These are phyloP conservation scores for Colletes latitarsis DNA, from an alignment of 1,140 invertebrate genomes.

Conservation along the genomic window DNA sequence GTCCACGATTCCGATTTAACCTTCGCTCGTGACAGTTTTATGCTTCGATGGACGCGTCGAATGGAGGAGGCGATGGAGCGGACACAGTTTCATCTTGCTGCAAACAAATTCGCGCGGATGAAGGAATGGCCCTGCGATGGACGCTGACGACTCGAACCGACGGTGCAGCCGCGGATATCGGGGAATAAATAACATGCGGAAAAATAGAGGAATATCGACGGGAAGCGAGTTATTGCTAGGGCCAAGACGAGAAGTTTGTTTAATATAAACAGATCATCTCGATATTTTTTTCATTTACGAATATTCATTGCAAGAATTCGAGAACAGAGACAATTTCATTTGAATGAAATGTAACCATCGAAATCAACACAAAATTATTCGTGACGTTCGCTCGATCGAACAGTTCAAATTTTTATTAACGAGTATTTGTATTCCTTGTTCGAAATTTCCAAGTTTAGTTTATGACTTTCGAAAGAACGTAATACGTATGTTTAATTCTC, in stretches of 20 bases:
- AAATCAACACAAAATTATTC: no score
- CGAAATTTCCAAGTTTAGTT: no score
- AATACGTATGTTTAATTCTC: no score
- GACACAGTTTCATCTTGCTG: constrained; percentile 32
- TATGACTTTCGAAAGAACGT: no score
- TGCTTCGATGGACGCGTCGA: neutral
- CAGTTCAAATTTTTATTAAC: no score
- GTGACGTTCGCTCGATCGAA: no score
- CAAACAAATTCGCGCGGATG: constrained; percentile 38
- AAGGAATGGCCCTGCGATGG: constrained; percentile 12
- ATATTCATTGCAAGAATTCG: no score
- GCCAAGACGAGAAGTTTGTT: constrained; percentile 5
- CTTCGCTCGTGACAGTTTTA: constrained; percentile 13
- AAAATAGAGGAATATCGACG: constrained; percentile 18
- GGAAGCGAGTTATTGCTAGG: constrained; percentile 14
- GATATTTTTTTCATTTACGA: no score
- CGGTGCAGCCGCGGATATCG: constrained; percentile 16
- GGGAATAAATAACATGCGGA: constrained; percentile 39
- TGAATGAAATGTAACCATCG: no score
- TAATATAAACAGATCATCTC: no score
- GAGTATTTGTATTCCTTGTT: no score
- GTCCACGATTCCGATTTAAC: constrained; percentile 43
- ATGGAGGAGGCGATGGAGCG: constrained; percentile 4
- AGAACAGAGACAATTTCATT: no score
- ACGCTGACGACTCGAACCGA: constrained; percentile 32